phyloP scores from a whole-genome alignment of 2,888 invertebrate genomes.

The Archaeoteleia sp. region DNA sequence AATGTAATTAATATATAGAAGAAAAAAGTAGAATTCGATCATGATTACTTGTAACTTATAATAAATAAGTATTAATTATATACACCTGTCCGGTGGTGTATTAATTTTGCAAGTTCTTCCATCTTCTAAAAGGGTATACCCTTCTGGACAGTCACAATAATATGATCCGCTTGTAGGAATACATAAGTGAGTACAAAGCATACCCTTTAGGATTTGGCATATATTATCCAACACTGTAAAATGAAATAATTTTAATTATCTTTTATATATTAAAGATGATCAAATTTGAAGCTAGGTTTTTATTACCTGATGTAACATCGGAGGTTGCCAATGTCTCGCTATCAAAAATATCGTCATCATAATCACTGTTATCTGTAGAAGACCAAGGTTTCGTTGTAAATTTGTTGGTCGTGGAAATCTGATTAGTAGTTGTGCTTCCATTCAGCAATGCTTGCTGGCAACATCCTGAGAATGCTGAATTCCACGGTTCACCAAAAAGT shows the following conservation, averaged over 20 bases:
- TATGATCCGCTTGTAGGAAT: slow-evolving; percentile 84
- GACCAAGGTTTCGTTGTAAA: slow-evolving; percentile 13
- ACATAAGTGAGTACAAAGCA: slow-evolving; percentile 86
- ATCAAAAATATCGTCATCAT: slow-evolving; percentile 39
- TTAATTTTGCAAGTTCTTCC: slow-evolving; percentile 81
- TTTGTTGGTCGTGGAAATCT: slow-evolving; percentile 23
- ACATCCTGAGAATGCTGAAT: slow-evolving; percentile 79
- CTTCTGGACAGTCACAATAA: slow-evolving; percentile 82
- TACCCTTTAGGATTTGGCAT: slow-evolving; percentile 76
- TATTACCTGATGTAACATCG: slow-evolving; percentile 28
- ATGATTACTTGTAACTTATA: not conserved
- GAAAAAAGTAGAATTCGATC: no score
- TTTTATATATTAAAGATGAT: not conserved
- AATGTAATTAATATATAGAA: no score
- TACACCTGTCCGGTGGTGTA: slow-evolving; percentile 67
- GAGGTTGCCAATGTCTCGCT: slow-evolving; percentile 34
- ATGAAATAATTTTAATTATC: no score
- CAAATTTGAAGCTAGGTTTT: slow-evolving; percentile 2
- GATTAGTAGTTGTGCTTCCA: slow-evolving; percentile 49
- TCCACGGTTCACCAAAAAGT: slow-evolving; percentile 78
- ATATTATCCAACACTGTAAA: no score
- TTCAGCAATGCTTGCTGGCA: slow-evolving; percentile 75
- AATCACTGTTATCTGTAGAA: slow-evolving; percentile 30
- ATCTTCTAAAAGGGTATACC: slow-evolving; percentile 82
- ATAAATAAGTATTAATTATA: not conserved